These are phyloP conservation scores for Phocides pigmalion DNA, from an alignment of 1,140 invertebrate genomes.

Conservation along the genomic window DNA sequence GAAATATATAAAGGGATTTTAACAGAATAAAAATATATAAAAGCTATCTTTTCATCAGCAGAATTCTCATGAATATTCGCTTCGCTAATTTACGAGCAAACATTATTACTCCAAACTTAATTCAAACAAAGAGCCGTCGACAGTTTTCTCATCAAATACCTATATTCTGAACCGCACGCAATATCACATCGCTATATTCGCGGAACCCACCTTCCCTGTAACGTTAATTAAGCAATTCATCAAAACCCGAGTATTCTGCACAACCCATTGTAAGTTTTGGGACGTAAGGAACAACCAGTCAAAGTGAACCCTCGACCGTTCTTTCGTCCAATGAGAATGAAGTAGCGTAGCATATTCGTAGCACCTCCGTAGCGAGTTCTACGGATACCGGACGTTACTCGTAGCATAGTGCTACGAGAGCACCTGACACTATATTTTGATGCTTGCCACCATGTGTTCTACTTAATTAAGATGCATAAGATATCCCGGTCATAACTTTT, in stretches of 20 bases:
- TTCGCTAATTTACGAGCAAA: not conserved
- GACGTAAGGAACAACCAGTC: slow-evolving; percentile 28
- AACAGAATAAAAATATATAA: not conserved
- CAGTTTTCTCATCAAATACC: slow-evolving; percentile 5
- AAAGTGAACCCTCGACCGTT: slow-evolving; percentile 17
- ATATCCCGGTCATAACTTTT: not conserved
- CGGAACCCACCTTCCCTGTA: slow-evolving; percentile 6
- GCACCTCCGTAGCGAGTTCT: slow-evolving; percentile 8
- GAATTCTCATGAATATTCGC: not conserved
- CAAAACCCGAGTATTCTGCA: slow-evolving; percentile 38
- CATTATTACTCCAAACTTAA: not conserved
- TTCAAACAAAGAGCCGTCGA: not conserved
- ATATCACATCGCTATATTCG: slow-evolving; percentile 3
- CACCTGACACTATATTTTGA: slow-evolving; percentile 14
- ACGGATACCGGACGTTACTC: slow-evolving; percentile 20
- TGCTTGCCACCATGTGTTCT: slow-evolving; percentile 9
- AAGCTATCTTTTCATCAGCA: not conserved
- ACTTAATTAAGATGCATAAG: slow-evolving; percentile 24
- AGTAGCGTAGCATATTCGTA: slow-evolving; percentile 1
- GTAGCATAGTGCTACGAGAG: slow-evolving; percentile 6
- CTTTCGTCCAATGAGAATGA: not conserved
- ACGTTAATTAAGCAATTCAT: slow-evolving; percentile 50
- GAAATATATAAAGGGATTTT: not conserved
- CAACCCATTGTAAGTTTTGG: slow-evolving; percentile 43
- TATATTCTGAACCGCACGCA: not conserved